Evolutionary conservation across 2,888 invertebrate species (phyloP), one percentile per base, ranked within the genome.

Genomic region (Pheosia tremula): DNA sequence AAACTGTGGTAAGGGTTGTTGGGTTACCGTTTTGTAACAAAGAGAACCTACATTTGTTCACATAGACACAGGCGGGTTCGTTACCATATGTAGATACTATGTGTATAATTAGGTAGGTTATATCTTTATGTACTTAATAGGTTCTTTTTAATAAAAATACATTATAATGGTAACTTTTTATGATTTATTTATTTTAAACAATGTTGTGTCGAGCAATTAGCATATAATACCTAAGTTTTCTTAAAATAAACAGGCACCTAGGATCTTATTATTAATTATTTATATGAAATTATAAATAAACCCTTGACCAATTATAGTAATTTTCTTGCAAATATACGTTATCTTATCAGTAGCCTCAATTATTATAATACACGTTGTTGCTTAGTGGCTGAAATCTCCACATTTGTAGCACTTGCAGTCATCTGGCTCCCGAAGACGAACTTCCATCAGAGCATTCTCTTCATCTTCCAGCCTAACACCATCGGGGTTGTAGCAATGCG

Each of bases 391-490:
- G 81, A 96, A 97, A 82, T 97, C 97, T 64, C 98, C 97, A 84
- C 98, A 98, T 88, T 98, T 97, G 88, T 95, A 97, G 86, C 98
- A 98, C 89, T 97, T 97, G 91, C 98, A 98, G 78, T 98, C 97
- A 45, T 96, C 96, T 0, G 98, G 98, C 86, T 98, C 98, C 64
- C 96, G 95, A 63, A 98, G 93, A 76, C 96, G 96, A 53, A 98
- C 95, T 79, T 97, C 97, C 97, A 98, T 97, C 10, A 95, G 93
- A 52, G 96, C 96, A 75, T 94, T 91, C 45, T 96, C 96, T 74
- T 96, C 96, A 9, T 95, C 94, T 59, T 95, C 95, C 59, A 98
- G 89, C 69, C 97, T 94, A 38, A 97, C 91, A 4, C 98, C 98
- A 86, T 98, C 98, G 13, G 97, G 96, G 87, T 98, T 97, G 82